Evolutionary conservation across 2,113 vertebrate genomes (phyloP), one percentile per base, ranked within the genome.

Genomic region (Peromyscus maniculatus): DNA sequence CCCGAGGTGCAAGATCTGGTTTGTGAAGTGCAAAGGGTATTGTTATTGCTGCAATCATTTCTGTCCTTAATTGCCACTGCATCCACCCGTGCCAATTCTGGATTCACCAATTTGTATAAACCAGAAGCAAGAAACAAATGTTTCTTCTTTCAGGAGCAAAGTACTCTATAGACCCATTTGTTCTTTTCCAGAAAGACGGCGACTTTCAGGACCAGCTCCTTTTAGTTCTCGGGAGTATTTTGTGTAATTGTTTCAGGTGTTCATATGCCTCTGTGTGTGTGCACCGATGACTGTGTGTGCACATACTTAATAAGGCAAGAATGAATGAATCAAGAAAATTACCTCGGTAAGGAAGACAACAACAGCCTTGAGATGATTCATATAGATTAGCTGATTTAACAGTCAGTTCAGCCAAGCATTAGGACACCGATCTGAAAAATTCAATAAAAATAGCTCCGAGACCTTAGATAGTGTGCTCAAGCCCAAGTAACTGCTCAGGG

Each of bases 331-430:
- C 16, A 96, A 89, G 26, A 8, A 59, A 91, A 83, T 39, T 0
- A 78, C n/a, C n/a, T 91, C 57, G 52, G 46, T 80, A 71, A 91
- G 86, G 36, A 67, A 64, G 80, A 55, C 7, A 92, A 59, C 55
- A 15, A 67, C 13, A 79, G 28, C 87, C 75, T 92, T 89, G 36
- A 57, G 19, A 15, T 88, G 16, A 0, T 57, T 95, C 57, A 86
- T 62, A 72, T 93, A 22, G n/a, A 87, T 64, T 62, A 74, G 71
- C n/a, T 80, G 36, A 94, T 67, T 96, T 96, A 91, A 92, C 36
- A 88, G 4, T 80, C 36, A 86, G 5, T 74, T 95, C 71, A 95
- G 71, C 4, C 36, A 80, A 77, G 11, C 15, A 66, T 24, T 43
- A 82, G 2, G 64, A 94, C 16, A 46, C 16, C 55, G 83, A 88